Evolutionary conservation across 2,113 vertebrate genomes (phyloP).

Genomic region (Cinclus mexicanus): DNA sequence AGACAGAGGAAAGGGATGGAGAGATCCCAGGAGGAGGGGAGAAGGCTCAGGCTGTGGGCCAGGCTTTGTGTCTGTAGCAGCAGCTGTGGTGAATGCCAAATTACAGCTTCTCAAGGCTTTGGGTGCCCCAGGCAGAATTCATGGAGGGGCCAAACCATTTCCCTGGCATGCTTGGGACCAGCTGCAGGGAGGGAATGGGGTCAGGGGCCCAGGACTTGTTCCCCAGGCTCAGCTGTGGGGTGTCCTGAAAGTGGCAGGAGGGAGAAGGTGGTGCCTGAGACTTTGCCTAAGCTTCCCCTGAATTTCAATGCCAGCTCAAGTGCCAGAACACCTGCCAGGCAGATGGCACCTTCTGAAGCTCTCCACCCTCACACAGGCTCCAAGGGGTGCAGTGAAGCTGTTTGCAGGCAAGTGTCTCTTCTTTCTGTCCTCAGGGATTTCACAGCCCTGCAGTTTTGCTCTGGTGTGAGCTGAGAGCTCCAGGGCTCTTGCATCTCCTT

Average conservation of each 20-base stretch:
- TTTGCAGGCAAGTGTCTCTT: not conserved
- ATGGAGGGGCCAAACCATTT: not conserved
- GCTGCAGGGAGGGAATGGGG: not conserved
- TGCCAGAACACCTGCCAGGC: not conserved
- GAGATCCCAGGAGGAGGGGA: not conserved
- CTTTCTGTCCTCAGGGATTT: not conserved
- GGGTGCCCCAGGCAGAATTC: not conserved
- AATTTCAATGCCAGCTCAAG: not conserved
- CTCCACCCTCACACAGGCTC: not conserved
- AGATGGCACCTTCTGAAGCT: not conserved
- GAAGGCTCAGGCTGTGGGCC: not conserved
- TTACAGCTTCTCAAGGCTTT: not conserved
- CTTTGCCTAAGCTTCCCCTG: not conserved
- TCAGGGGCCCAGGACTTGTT: not conserved
- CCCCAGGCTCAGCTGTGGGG: not conserved
- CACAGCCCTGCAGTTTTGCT: not conserved
- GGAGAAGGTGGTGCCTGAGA: not conserved
- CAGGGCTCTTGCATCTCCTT: not conserved
- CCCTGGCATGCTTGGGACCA: not conserved
- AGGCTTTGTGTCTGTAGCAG: not conserved
- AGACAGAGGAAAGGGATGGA: not conserved
- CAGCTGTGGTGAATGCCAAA: not conserved
- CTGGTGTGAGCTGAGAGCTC: not conserved
- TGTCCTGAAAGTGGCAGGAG: not conserved
- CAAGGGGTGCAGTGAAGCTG: not conserved